phyloP scores from a whole-genome alignment of 2,888 invertebrate species.

The Anoplius nigerrimus region DNA sequence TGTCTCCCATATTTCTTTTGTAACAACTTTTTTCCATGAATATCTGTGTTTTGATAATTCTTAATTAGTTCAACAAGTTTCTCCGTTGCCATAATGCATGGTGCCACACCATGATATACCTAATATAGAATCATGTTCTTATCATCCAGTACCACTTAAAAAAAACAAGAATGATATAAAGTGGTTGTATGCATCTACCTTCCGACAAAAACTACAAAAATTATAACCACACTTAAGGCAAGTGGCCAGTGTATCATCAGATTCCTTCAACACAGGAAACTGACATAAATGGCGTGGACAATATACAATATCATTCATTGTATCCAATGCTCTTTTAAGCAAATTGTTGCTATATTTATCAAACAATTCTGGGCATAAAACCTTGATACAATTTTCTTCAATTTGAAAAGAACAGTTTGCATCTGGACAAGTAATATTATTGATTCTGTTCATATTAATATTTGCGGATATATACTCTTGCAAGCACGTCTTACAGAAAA shows the following conservation, averaged over 20 bases:
- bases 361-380: constrained; percentile 52
- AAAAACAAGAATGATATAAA: not conserved
- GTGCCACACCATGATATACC: constrained; percentile 59
- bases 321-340: constrained; percentile 41
- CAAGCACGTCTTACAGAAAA: constrained; percentile 56
- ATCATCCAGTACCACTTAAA: not conserved
- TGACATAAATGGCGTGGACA: constrained; percentile 60
- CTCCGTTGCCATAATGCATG: constrained; percentile 49
- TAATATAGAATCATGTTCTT: constrained; percentile 20
- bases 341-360: constrained; percentile 53
- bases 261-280: constrained; percentile 48
- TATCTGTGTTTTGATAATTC: constrained; percentile 48
- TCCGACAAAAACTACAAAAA: constrained; percentile 62
- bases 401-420: constrained; percentile 45
- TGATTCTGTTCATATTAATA: constrained; percentile 44
- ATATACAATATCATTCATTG: constrained; percentile 55
- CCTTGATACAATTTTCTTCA: constrained; percentile 36
- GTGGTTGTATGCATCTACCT: constrained; percentile 46
- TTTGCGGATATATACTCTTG: constrained; percentile 46
- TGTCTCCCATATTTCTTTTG: constrained; percentile 56
- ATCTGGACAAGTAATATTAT: constrained; percentile 50
- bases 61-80: constrained; percentile 44
- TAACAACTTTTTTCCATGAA: constrained; percentile 39
- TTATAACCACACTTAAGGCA: constrained; percentile 57
- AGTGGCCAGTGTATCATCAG: constrained; percentile 51